Conservation (phyloP, 2,888 invertebrate genomes). For the Leucania comma region DNA sequence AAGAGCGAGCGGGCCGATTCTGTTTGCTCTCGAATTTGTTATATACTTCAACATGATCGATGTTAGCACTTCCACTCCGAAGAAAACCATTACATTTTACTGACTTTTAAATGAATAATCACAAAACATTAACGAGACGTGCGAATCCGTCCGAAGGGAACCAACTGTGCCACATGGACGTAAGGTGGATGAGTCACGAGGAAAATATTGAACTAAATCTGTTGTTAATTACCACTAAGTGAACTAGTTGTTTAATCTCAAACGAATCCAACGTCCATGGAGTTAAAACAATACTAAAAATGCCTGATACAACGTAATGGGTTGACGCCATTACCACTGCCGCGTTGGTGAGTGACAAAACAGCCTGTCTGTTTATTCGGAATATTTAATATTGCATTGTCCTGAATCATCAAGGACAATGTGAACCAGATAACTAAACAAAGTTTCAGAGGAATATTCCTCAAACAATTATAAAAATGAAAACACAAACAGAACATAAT, state of each 20-base stretch:
- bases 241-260: slow-evolving; percentile 78
- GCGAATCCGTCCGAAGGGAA: slow-evolving; percentile 46
- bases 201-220: slow-evolving; percentile 84
- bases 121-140: slow-evolving; percentile 49
- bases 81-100: slow-evolving; percentile 77
- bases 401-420: slow-evolving; percentile 44
- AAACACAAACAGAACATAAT: not conserved
- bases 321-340: slow-evolving; percentile 67
- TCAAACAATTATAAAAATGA: slow-evolving; percentile 4
- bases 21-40: slow-evolving; percentile 72
- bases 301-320: slow-evolving; percentile 75
- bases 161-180: slow-evolving; percentile 64
- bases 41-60: slow-evolving; percentile 80
- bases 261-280: slow-evolving; percentile 70
- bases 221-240: slow-evolving; percentile 81
- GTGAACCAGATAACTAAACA: slow-evolving; percentile 6
- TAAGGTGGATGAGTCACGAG: slow-evolving; percentile 80
- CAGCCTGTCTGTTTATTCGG: slow-evolving; percentile 28
- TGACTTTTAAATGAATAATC: slow-evolving; percentile 39
- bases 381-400: slow-evolving; percentile 27
- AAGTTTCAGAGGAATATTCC: slow-evolving; percentile 30
- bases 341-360: slow-evolving; percentile 71
- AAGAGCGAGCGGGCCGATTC: slow-evolving; percentile 73
- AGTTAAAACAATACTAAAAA: slow-evolving; percentile 70
- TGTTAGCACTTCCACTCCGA: slow-evolving; percentile 69